These are phyloP conservation scores for Sterna hirundo DNA, from an alignment of 2,113 vertebrate genomes.

Conservation along the genomic window DNA sequence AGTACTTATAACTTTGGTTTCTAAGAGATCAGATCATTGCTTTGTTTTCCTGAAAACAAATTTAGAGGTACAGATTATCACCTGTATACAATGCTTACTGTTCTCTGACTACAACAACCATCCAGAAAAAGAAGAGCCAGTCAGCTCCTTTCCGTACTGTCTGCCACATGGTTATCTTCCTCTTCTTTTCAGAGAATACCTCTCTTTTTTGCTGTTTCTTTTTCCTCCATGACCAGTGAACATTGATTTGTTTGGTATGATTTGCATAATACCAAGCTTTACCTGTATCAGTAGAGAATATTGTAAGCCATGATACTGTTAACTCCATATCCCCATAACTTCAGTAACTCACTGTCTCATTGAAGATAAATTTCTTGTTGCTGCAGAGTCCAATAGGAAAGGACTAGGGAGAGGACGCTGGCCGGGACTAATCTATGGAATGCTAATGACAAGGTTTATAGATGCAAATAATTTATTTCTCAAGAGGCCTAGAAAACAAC, in stretches of 20 bases:
- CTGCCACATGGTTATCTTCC: not conserved
- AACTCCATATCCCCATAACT: not conserved
- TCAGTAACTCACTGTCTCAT: not conserved
- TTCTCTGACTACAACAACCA: not conserved
- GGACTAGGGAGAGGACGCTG: not conserved
- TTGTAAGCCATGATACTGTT: not conserved
- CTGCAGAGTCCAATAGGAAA: not conserved
- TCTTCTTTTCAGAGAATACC: not conserved
- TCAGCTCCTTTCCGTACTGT: not conserved
- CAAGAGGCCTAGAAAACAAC: not conserved
- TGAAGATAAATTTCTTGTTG: not conserved
- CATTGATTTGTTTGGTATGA: not conserved
- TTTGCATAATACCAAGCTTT: not conserved
- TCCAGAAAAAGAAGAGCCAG: not conserved
- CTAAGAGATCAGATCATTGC: not conserved
- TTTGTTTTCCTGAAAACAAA: not conserved
- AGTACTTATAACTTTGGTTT: not conserved
- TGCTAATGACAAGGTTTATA: not conserved
- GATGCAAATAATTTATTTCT: not conserved
- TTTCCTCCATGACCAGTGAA: not conserved
- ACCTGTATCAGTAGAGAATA: not conserved
- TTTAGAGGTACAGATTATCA: not conserved
- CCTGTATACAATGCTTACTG: not conserved
- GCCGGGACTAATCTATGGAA: not conserved
- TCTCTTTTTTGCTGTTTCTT: not conserved